These are phyloP conservation scores for Ochlodes sylvanus DNA, from an alignment of 2,888 invertebrate species.

Conservation along the genomic window DNA sequence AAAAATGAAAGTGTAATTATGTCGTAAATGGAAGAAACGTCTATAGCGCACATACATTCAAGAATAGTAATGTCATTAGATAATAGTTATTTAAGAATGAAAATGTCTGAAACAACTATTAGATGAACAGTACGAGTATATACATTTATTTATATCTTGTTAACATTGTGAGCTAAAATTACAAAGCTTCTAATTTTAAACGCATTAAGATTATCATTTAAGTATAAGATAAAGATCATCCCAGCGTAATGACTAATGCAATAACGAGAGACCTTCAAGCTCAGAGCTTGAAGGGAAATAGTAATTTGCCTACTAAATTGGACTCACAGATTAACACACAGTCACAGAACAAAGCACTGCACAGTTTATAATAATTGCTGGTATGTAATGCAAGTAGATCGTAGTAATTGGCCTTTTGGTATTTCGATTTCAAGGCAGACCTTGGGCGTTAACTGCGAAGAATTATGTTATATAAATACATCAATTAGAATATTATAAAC, in stretches of 20 bases:
- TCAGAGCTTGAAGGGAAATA: conserved; percentile 54
- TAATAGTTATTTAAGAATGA: background rate
- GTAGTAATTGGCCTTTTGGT: conserved; percentile 58
- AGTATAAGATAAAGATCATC: conserved; percentile 37
- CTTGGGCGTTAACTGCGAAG: conserved; percentile 57
- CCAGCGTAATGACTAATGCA: conserved; percentile 46
- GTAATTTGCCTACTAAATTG: conserved; percentile 59
- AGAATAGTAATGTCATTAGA: background rate
- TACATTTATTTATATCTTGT: background rate
- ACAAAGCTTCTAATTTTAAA: conserved; percentile 8
- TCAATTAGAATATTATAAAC: background rate
- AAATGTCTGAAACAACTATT: background rate
- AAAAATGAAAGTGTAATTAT: conserved; percentile 23
- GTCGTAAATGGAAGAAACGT: conserved; percentile 4
- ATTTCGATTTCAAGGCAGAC: conserved; percentile 48
- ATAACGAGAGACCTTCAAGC: conserved; percentile 48
- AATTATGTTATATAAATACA: conserved; percentile 22
- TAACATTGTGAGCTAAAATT: conserved; percentile 3
- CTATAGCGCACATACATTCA: background rate
- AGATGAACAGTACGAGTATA: background rate
- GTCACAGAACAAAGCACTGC: conserved; percentile 60
- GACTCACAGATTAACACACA: conserved; percentile 51
- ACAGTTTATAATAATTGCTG: conserved; percentile 59
- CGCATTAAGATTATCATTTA: conserved; percentile 32
- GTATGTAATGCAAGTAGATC: conserved; percentile 54